These are phyloP conservation scores for Pollachius pollachius DNA, from an alignment of 2,113 vertebrate genomes.

Conservation along the genomic window DNA sequence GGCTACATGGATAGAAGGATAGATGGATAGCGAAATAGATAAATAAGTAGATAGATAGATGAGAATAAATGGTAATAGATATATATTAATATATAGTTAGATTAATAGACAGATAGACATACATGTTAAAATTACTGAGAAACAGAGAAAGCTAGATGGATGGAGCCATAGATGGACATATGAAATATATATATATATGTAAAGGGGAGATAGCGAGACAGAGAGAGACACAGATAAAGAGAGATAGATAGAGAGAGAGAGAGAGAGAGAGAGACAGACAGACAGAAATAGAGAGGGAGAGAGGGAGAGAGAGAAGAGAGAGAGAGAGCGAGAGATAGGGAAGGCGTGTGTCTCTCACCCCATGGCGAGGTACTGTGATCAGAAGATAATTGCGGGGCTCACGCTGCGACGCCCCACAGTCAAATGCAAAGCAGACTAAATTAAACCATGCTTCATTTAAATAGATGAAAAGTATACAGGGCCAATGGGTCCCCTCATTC, in stretches of 20 bases:
- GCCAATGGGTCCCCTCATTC: conserved; percentile 52
- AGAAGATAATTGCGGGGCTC: conserved; percentile 55
- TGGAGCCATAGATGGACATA: neutral
- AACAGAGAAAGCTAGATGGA: neutral
- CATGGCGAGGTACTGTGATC: conserved; percentile 52
- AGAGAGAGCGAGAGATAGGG: neutral
- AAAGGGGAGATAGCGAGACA: too few relatives aligned
- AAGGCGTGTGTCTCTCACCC: conserved; percentile 22
- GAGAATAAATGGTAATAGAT: neutral
- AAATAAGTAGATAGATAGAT: conserved; percentile 27
- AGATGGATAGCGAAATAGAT: too few relatives aligned
- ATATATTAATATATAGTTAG: neutral
- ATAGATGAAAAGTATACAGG: conserved; percentile 54
- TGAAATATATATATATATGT: neutral
- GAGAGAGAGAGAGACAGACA: conserved; percentile 28
- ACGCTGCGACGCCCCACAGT: conserved; percentile 67
- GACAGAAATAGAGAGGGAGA: conserved; percentile 36
- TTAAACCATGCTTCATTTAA: conserved; percentile 68
- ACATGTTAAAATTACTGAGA: neutral
- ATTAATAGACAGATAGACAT: neutral
- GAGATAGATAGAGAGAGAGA: conserved; percentile 3
- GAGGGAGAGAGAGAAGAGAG: conserved; percentile 1
- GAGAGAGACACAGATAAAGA: conserved; percentile 20
- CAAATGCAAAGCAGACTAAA: conserved; percentile 70
- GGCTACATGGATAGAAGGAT: too few relatives aligned